Conservation (phyloP, 1,140 invertebrate genomes). For the Eciton burchellii region DNA sequence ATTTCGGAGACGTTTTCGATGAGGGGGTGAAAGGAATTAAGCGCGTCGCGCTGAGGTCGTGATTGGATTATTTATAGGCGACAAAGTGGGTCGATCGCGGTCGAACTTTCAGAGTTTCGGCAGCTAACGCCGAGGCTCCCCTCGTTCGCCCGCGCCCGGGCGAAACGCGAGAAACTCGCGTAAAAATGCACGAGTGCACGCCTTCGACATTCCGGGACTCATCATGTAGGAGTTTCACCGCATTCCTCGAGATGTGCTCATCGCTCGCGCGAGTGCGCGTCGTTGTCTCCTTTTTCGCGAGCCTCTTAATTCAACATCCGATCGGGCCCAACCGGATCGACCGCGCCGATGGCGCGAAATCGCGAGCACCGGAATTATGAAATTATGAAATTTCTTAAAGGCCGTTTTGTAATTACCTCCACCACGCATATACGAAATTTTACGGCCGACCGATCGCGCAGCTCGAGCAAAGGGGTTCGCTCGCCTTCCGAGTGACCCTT, state of each 20-base stretch:
- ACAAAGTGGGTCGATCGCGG: slow-evolving; percentile 41
- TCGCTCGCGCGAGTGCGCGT: too few relatives aligned
- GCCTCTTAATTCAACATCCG: too few relatives aligned
- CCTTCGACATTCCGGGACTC: slow-evolving; percentile 69
- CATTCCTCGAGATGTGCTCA: slow-evolving; percentile 50
- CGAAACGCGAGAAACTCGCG: slow-evolving; percentile 36
- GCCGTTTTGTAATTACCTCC: not conserved
- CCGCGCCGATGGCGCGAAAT: too few relatives aligned
- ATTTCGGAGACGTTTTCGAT: slow-evolving; percentile 22
- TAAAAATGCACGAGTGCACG: slow-evolving; percentile 59
- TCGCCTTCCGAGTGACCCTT: slow-evolving; percentile 12
- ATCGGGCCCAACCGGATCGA: too few relatives aligned
- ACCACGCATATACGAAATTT: not conserved
- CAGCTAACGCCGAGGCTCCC: slow-evolving; percentile 14
- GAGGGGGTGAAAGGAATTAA: slow-evolving; percentile 35
- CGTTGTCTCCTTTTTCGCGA: too few relatives aligned
- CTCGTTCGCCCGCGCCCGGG: not conserved
- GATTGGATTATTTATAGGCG: slow-evolving; percentile 50
- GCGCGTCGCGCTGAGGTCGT: slow-evolving; percentile 19
- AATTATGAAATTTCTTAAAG: not conserved
- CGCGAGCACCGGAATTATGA: too few relatives aligned
- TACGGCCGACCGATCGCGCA: not conserved
- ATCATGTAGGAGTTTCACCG: slow-evolving; percentile 65
- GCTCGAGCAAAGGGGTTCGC: not conserved
- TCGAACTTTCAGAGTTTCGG: slow-evolving; percentile 58